phyloP scores from a whole-genome alignment of 2,888 invertebrate genomes.

The Melipona beecheii region DNA sequence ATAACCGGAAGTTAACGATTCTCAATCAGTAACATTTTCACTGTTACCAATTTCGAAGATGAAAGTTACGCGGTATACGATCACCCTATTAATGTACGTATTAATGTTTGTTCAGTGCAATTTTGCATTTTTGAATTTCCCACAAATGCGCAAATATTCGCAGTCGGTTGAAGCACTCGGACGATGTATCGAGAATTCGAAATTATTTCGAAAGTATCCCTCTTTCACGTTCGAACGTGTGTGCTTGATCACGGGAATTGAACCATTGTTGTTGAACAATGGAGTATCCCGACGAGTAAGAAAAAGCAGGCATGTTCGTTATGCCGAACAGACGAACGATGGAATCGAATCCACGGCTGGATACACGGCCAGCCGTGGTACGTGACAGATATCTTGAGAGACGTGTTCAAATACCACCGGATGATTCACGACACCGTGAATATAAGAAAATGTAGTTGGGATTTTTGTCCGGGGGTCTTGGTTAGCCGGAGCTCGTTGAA shows the following conservation, averaged over 20 bases:
- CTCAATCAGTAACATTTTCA: not conserved
- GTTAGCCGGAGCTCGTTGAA: not conserved
- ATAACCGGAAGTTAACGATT: not conserved
- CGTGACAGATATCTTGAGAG: slow-evolving; percentile 46
- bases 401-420: slow-evolving; percentile 44
- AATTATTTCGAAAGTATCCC: not conserved
- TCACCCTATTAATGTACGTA: not conserved
- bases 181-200: not conserved
- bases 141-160: not conserved
- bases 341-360: slow-evolving; percentile 40
- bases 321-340: slow-evolving; percentile 19
- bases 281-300: not conserved
- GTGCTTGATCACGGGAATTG: slow-evolving; percentile 18
- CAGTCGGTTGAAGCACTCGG: too few species aligned
- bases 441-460: slow-evolving; percentile 18
- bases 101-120: not conserved
- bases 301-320: slow-evolving; percentile 41
- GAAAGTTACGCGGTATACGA: not conserved
- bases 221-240: not conserved
- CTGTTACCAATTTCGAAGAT: not conserved
- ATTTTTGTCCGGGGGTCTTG: slow-evolving; percentile 16
- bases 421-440: slow-evolving; percentile 40
- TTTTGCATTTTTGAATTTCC: not conserved
- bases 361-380: slow-evolving; percentile 24
- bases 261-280: slow-evolving; percentile 22